These are phyloP conservation scores for Typhlichthys subterraneus DNA, from an alignment of 2,797 vertebrate species.

Conservation along the genomic window DNA sequence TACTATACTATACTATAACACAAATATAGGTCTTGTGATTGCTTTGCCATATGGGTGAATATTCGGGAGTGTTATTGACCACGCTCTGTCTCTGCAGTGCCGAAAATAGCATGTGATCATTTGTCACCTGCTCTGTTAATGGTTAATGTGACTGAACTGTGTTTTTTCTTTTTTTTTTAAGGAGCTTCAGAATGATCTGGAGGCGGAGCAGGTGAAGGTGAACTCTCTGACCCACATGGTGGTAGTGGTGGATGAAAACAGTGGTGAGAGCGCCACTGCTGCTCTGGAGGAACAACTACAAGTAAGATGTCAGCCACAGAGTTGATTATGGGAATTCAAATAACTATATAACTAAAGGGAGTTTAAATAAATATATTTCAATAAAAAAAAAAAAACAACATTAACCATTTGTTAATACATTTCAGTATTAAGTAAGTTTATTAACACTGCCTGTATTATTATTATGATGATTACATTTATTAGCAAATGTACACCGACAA, in stretches of 20 bases:
- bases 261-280: slow-evolving; percentile 89
- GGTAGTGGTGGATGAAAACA: slow-evolving; percentile 96
- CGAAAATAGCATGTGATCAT: background rate
- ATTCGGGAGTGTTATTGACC: slow-evolving; percentile 4
- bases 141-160: slow-evolving; percentile 24
- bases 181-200: slow-evolving; percentile 92
- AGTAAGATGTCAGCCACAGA: slow-evolving; percentile 66
- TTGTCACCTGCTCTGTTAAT: slow-evolving; percentile 32
- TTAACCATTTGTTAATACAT: background rate
- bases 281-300: slow-evolving; percentile 91
- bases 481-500: too few relatives aligned
- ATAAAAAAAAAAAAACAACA: background rate
- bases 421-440: too few relatives aligned
- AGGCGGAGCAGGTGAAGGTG: slow-evolving; percentile 94
- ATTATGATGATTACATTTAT: too few relatives aligned
- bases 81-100: slow-evolving; percentile 5
- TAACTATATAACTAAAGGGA: too few relatives aligned
- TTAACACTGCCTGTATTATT: too few relatives aligned
- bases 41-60: slow-evolving; percentile 2
- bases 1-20: too few relatives aligned
- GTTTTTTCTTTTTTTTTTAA: slow-evolving; percentile 52
- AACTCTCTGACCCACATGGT: slow-evolving; percentile 99
- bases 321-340: background rate
- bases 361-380: background rate
- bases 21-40: slow-evolving; percentile 11